Conservation (phyloP, 2,888 invertebrate genomes). For the Lasioglossum lativentre region DNA sequence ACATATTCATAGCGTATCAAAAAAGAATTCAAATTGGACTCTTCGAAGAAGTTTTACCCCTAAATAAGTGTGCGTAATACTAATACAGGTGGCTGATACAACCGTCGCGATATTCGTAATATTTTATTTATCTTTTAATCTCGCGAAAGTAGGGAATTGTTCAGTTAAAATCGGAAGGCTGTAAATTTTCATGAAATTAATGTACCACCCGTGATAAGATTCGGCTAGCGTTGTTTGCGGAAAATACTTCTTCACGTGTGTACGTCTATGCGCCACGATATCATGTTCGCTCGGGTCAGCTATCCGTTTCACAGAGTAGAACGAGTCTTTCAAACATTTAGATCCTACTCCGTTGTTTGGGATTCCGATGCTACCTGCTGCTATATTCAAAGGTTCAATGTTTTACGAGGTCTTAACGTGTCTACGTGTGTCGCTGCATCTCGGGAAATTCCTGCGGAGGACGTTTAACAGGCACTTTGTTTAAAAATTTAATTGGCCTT, state of each 20-base stretch:
- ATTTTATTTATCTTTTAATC: neutral
- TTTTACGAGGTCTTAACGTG: constrained; percentile 59
- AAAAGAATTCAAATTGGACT: neutral
- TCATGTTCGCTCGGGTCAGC: constrained; percentile 52
- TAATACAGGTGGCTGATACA: neutral
- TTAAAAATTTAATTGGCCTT: constrained; percentile 6
- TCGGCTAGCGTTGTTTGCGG: constrained; percentile 15
- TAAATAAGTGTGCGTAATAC: neutral
- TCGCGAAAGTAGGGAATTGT: constrained; percentile 10
- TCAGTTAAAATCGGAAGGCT: neutral
- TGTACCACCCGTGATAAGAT: constrained; percentile 13
- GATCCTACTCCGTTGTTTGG: constrained; percentile 39
- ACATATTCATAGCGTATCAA: neutral
- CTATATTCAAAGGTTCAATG: constrained; percentile 56
- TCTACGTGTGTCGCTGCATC: constrained; percentile 31
- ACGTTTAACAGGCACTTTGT: constrained; percentile 33
- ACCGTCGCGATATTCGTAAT: neutral
- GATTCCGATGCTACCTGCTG: constrained; percentile 28
- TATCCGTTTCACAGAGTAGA: constrained; percentile 34
- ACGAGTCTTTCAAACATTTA: constrained; percentile 61
- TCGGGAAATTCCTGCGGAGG: constrained; percentile 12
- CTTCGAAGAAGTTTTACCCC: neutral
- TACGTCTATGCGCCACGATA: constrained; percentile 25
- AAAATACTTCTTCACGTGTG: neutral
- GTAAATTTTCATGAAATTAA: neutral